Evolutionary conservation across 1,140 invertebrate species (phyloP).

Genomic region (Caenorhabditis tropicalis): DNA sequence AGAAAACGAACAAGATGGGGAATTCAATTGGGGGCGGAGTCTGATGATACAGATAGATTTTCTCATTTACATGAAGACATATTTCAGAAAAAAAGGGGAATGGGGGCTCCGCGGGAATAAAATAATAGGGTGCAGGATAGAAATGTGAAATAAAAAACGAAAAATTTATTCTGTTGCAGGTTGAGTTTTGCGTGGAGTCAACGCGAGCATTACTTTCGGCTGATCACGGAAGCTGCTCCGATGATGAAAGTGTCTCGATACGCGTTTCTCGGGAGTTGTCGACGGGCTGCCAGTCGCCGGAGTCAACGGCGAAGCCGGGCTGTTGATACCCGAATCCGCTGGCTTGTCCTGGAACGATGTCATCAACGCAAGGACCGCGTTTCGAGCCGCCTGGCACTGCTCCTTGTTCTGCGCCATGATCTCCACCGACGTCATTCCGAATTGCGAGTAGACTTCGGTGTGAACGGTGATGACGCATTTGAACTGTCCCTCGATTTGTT

Average conservation of each 20-base stretch:
- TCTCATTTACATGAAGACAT: slow-evolving; percentile 12
- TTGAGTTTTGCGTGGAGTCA: not conserved
- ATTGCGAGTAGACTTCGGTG: not conserved
- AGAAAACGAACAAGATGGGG: not conserved
- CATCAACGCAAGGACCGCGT: not conserved
- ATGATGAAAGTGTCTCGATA: too few relatives aligned
- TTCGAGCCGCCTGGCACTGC: not conserved
- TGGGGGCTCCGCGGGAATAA: too few relatives aligned
- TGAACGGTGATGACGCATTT: slow-evolving; percentile 21
- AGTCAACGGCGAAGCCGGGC: not conserved
- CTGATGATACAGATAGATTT: slow-evolving; percentile 5
- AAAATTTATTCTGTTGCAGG: not conserved
- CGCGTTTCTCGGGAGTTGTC: slow-evolving; percentile 7
- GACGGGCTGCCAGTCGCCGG: not conserved
- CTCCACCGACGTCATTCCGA: not conserved
- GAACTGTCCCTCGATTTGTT: slow-evolving; percentile 23
- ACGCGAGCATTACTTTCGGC: slow-evolving; percentile 25
- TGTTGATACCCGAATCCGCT: not conserved
- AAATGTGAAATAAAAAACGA: too few relatives aligned
- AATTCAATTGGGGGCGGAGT: too few relatives aligned
- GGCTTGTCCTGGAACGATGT: not conserved
- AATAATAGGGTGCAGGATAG: not conserved
- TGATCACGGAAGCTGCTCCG: slow-evolving; percentile 22
- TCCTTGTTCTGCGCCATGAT: slow-evolving; percentile 17
- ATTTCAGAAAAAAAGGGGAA: not conserved